Percentiles rank a stretch among this genome's conserved stretches.
Evolutionary conservation across 2,797 vertebrate species (phyloP).

Genomic region (Hypotaenidia philippensis): DNA sequence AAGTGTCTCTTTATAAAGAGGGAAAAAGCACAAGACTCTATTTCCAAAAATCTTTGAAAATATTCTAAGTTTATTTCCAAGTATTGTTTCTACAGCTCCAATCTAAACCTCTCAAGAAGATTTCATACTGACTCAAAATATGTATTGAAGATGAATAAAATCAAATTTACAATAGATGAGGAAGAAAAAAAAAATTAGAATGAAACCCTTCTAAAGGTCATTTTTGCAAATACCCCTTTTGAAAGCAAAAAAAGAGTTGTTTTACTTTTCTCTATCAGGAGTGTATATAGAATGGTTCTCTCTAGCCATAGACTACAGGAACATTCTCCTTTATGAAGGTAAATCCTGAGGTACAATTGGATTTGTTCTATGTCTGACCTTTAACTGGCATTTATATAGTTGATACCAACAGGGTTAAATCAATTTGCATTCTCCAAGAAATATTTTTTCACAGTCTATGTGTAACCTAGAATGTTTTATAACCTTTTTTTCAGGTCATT

Average conservation of each 20-base stretch:
- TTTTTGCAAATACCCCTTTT: not conserved
- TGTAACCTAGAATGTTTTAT: not conserved
- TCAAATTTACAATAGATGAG: not conserved
- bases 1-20: not conserved
- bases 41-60: not conserved
- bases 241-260: not conserved
- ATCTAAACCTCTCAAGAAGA: not conserved
- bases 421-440: not conserved
- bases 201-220: not conserved
- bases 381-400: not conserved
- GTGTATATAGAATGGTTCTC: not conserved
- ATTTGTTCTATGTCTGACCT: not conserved
- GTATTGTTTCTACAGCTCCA: constrained; percentile 1
- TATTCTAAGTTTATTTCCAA: not conserved
- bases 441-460: not conserved
- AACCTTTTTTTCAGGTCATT: not conserved
- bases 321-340: not conserved
- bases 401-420: not conserved
- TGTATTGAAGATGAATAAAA: not conserved
- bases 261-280: not conserved
- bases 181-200: not conserved
- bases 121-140: not conserved
- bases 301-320: not conserved
- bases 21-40: not conserved
- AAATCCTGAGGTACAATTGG: not conserved